Percentiles rank a stretch among this genome's conserved stretches.
These are phyloP conservation scores for Zaprionus obscuricornis DNA, from an alignment of 2,888 invertebrate genomes.

Conservation along the genomic window DNA sequence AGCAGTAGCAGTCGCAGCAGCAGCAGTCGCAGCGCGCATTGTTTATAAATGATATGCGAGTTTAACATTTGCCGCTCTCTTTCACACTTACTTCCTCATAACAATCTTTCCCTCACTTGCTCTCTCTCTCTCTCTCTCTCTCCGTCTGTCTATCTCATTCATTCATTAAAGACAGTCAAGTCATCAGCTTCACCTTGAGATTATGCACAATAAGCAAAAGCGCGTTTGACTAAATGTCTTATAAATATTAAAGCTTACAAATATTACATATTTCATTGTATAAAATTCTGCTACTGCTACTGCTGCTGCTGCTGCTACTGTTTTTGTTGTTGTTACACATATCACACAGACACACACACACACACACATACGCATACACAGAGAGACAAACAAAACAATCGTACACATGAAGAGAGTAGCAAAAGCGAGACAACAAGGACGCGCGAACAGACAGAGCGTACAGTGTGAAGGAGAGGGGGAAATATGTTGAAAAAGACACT, in stretches of 20 bases:
- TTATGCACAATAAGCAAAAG: slow-evolving; percentile 38
- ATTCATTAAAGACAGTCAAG: too few relatives aligned
- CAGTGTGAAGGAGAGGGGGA: slow-evolving; percentile 1
- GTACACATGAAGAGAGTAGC: neutral
- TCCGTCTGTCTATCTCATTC: too few relatives aligned
- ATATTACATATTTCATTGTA: slow-evolving; percentile 46
- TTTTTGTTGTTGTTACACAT: slow-evolving; percentile 46
- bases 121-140: neutral
- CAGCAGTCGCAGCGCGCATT: too few relatives aligned
- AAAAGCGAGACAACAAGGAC: neutral
- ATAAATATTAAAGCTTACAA: slow-evolving; percentile 34
- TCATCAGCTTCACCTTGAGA: slow-evolving; percentile 43
- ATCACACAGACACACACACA: slow-evolving; percentile 26
- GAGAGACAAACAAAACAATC: neutral
- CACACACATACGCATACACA: neutral
- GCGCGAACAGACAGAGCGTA: too few relatives aligned
- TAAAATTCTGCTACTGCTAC: neutral
- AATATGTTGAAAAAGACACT: too few relatives aligned
- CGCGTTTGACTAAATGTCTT: slow-evolving; percentile 35
- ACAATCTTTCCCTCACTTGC: neutral
- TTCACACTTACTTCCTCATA: too few relatives aligned
- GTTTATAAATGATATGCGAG: too few relatives aligned
- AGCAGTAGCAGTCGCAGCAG: too few relatives aligned
- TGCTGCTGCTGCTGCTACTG: neutral
- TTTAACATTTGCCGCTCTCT: too few relatives aligned